A percentile compares a stretch with the other conserved stretches of the same genome.
phyloP scores from a whole-genome alignment of 2,888 invertebrate species.

The Caenorhabditis virilis region DNA sequence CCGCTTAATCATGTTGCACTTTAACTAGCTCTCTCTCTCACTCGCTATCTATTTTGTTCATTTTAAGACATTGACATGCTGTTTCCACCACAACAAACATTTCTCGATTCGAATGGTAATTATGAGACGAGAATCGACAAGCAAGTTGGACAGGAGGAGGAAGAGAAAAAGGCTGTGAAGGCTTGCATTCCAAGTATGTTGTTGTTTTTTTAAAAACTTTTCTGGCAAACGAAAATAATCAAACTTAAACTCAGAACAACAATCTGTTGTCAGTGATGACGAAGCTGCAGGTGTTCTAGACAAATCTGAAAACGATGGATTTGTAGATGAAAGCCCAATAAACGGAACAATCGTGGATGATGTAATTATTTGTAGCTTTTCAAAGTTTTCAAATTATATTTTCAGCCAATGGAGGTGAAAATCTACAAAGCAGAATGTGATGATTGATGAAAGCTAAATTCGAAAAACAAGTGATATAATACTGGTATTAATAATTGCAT shows the following conservation, averaged over 20 bases:
- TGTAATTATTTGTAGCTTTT: neutral
- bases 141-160: neutral
- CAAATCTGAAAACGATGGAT: neutral
- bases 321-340: neutral
- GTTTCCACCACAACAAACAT: neutral
- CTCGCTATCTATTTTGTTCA: too few species aligned
- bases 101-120: neutral
- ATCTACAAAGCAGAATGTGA: constrained; percentile 36
- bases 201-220: neutral
- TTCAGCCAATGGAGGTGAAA: constrained; percentile 39
- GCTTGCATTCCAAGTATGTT: neutral
- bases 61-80: neutral
- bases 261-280: neutral
- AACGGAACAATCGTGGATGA: neutral
- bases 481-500: neutral
- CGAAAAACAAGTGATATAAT: neutral
- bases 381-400: neutral
- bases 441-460: constrained; percentile 3
- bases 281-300: neutral
- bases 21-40: too few species aligned
- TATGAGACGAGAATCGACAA: neutral
- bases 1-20: too few species aligned
- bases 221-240: too few species aligned
- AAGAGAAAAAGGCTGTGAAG: neutral
- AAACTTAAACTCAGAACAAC: neutral